Percentiles rank a stretch among this genome's conserved stretches.
phyloP scores from a whole-genome alignment of 2,797 vertebrate genomes.

The Denticeps clupeoides region DNA sequence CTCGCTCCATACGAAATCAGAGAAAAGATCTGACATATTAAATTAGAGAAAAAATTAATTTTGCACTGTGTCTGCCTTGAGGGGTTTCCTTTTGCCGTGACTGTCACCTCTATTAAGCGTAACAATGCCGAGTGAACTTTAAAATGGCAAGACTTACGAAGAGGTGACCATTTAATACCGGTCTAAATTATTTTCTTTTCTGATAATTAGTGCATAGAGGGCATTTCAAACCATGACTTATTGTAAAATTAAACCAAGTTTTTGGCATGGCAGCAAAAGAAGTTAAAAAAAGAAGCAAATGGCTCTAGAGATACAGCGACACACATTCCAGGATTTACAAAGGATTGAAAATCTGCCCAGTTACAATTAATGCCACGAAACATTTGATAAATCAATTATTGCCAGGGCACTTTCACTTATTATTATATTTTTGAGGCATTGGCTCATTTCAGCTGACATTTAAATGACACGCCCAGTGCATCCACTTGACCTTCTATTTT shows the following conservation, averaged over 20 bases:
- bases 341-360: too few relatives aligned
- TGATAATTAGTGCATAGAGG: slow-evolving; percentile 25
- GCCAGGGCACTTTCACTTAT: too few relatives aligned
- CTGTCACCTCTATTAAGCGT: slow-evolving; percentile 12
- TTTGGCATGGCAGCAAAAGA: too few relatives aligned
- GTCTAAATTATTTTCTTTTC: slow-evolving; percentile 17
- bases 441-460: too few relatives aligned
- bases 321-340: too few relatives aligned
- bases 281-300: too few relatives aligned
- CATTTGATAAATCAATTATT: too few relatives aligned
- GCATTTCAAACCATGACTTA: slow-evolving; percentile 19
- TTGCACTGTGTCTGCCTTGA: not conserved
- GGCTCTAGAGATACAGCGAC: too few relatives aligned
- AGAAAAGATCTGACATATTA: slow-evolving; percentile 18
- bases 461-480: too few relatives aligned
- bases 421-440: too few relatives aligned
- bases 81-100: slow-evolving; percentile 8
- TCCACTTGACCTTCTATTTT: too few relatives aligned
- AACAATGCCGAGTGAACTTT: slow-evolving; percentile 18
- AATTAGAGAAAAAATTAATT: slow-evolving; percentile 10
- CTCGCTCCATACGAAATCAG: slow-evolving; percentile 11
- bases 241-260: slow-evolving; percentile 4
- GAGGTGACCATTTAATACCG: slow-evolving; percentile 14
- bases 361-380: too few relatives aligned
- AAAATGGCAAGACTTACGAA: slow-evolving; percentile 19